Evolutionary conservation across 2,113 vertebrate species (phyloP).

Genomic region (Saimiri boliviensis): DNA sequence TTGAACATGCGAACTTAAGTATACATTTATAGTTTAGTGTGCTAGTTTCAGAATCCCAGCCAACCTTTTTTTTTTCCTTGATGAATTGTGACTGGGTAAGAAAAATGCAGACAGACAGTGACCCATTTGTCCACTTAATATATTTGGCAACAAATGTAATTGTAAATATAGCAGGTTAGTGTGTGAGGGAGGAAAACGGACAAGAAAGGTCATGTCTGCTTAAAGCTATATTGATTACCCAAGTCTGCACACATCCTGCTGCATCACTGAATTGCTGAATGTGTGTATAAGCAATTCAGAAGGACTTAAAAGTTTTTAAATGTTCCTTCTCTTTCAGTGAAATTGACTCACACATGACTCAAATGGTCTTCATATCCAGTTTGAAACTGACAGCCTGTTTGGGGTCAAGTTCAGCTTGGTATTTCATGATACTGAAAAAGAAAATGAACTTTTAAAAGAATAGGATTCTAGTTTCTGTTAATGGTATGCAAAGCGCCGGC

Average conservation of each 20-base stretch:
- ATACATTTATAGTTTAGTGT: background rate
- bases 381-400: conserved; percentile 53
- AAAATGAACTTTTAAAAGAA: conserved; percentile 72
- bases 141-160: background rate
- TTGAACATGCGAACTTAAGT: conserved; percentile 5
- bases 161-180: background rate
- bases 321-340: background rate
- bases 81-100: background rate
- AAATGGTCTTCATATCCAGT: conserved; percentile 43
- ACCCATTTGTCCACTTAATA: background rate
- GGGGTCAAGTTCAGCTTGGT: conserved; percentile 66
- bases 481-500: conserved; percentile 21
- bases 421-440: conserved; percentile 76
- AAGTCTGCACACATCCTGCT: background rate
- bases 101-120: background rate
- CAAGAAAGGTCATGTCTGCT: accelerated
- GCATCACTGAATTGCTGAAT: background rate
- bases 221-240: background rate
- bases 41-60: conserved; percentile 20
- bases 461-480: conserved; percentile 38
- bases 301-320: background rate
- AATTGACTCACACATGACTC: conserved; percentile 26
- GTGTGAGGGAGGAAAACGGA: background rate
- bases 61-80: conserved; percentile 52
- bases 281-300: background rate